A percentile compares a stretch with the other conserved stretches of the same genome.
phyloP scores from a whole-genome alignment of 2,113 vertebrate genomes.

The Dipodomys ordii region DNA sequence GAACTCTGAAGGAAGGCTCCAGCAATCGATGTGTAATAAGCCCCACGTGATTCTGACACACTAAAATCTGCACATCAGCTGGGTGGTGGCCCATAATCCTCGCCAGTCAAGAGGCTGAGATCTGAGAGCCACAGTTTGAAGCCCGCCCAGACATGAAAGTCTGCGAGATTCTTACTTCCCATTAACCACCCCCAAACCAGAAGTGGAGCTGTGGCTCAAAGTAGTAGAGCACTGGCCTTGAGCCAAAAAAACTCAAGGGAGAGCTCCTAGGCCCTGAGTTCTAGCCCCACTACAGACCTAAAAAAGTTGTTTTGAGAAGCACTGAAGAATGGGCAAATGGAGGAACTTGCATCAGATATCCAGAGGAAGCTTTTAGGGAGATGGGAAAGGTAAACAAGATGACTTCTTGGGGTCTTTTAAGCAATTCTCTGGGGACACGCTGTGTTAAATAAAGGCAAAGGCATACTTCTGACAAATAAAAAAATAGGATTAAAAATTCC shows the following conservation, averaged over 20 bases:
- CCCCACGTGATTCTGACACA: background rate
- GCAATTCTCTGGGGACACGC: background rate
- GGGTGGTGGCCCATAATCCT: no score
- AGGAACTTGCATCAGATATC: background rate
- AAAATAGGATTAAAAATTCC: background rate
- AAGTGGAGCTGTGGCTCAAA: no score
- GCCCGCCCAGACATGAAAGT: no score
- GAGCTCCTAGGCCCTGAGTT: no score
- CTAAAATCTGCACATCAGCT: background rate
- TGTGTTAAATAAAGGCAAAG: background rate
- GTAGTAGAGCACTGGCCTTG: no score
- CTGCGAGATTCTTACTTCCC: no score
- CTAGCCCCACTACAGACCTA: no score
- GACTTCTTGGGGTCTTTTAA: background rate
- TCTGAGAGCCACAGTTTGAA: no score
- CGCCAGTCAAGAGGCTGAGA: no score
- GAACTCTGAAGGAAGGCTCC: background rate
- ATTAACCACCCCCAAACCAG: no score
- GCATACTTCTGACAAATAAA: slow-evolving; percentile 21
- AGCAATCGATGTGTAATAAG: background rate
- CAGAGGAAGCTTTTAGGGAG: background rate
- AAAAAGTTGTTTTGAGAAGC: background rate
- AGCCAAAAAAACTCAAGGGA: no score
- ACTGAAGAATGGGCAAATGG: background rate
- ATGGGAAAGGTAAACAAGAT: background rate